Percentiles rank a stretch among this genome's conserved stretches.
Evolutionary conservation across 2,797 vertebrate genomes (phyloP).

Genomic region (Strix occidentalis): DNA sequence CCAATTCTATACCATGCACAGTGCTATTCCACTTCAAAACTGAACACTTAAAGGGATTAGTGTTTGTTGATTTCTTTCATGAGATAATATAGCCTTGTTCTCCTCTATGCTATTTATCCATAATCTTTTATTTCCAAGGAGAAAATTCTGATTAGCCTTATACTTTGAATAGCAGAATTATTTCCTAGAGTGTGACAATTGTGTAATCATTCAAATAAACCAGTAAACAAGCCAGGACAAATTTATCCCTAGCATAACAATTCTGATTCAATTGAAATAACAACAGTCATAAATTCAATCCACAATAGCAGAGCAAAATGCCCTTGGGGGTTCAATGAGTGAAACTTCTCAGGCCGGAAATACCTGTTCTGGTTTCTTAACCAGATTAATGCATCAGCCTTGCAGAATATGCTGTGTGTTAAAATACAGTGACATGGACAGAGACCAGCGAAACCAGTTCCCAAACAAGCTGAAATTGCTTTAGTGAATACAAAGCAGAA

Average conservation of each 20-base stretch:
- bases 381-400: neutral
- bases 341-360: constrained; percentile 20
- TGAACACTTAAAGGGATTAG: constrained; percentile 50
- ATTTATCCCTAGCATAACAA: constrained; percentile 16
- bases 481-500: neutral
- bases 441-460: neutral
- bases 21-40: constrained; percentile 9
- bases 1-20: neutral
- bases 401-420: neutral
- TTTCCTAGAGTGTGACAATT: constrained; percentile 45
- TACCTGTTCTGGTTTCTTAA: constrained; percentile 42
- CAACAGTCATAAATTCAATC: constrained; percentile 9
- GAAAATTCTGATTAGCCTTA: constrained; percentile 43
- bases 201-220: constrained; percentile 44
- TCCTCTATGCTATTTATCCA: constrained; percentile 5
- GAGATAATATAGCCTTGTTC: constrained; percentile 34
- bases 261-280: constrained; percentile 38
- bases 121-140: constrained; percentile 52
- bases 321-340: neutral
- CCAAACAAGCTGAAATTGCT: neutral
- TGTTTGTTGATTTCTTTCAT: constrained; percentile 53
- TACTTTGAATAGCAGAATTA: constrained; percentile 41
- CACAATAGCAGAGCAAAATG: constrained; percentile 5
- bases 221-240: constrained; percentile 12
- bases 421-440: neutral